Evolutionary conservation across 1,140 invertebrate genomes (phyloP).

Genomic region (Pteromalus puparum): DNA sequence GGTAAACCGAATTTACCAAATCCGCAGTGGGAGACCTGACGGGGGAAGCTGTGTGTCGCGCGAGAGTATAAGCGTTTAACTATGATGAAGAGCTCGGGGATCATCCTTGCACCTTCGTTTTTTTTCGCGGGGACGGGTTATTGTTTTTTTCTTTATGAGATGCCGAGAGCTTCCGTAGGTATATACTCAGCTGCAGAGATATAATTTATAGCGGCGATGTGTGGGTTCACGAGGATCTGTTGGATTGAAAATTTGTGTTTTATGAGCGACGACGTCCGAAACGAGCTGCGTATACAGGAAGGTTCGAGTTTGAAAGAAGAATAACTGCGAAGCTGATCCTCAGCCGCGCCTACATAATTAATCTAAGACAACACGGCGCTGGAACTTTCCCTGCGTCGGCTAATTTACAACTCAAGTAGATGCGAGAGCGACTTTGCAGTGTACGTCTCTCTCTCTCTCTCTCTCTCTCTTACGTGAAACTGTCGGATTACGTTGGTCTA

Average conservation of each 20-base stretch:
- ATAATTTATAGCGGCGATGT: too few species aligned
- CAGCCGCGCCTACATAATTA: constrained; percentile 47
- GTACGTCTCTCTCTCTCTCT: too few species aligned
- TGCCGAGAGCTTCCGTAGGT: background rate
- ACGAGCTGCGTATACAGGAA: background rate
- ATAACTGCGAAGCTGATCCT: constrained; percentile 37
- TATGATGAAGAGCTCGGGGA: constrained; percentile 50
- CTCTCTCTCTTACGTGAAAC: too few species aligned
- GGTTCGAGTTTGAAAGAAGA: background rate
- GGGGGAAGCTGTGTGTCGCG: constrained; percentile 25
- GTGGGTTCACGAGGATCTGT: too few species aligned
- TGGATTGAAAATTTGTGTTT: background rate
- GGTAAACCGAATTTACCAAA: constrained; percentile 63
- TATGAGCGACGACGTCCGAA: too few species aligned
- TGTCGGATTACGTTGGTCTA: background rate
- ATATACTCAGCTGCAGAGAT: too few species aligned
- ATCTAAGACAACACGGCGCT: constrained; percentile 21
- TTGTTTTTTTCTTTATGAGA: constrained; percentile 42
- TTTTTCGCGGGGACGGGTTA: constrained; percentile 12
- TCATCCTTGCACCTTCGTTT: constrained; percentile 53
- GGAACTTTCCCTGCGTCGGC: constrained; percentile 3
- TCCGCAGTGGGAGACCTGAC: constrained; percentile 48
- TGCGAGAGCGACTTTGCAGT: constrained; percentile 7
- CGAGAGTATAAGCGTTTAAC: constrained; percentile 37
- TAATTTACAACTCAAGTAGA: constrained; percentile 44